These are phyloP conservation scores for Tetragonula clypearis DNA, from an alignment of 1,140 invertebrate genomes.

Conservation along the genomic window DNA sequence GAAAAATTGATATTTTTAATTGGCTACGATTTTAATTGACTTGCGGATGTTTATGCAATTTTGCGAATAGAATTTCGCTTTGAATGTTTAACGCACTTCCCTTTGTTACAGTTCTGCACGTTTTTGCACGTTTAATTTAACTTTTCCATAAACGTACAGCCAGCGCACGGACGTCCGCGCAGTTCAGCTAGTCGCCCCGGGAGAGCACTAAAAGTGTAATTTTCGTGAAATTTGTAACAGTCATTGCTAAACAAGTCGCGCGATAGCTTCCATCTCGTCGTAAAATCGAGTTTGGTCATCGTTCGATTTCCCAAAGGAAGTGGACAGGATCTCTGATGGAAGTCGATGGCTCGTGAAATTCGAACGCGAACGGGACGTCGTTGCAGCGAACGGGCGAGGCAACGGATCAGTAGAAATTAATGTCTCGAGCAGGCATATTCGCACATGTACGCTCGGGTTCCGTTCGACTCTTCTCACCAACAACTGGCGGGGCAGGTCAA, in stretches of 20 bases:
- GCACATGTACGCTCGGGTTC: neutral
- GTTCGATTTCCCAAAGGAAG: constrained; percentile 1
- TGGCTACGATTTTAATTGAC: neutral
- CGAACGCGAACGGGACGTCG: neutral
- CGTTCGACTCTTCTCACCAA: neutral
- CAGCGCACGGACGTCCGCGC: neutral
- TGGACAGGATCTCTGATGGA: neutral
- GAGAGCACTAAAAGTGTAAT: neutral
- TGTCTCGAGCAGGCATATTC: neutral
- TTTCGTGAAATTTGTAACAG: neutral
- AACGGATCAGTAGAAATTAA: constrained; percentile 21
- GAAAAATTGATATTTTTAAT: neutral
- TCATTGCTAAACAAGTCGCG: neutral
- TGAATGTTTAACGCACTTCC: neutral
- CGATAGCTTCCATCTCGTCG: neutral
- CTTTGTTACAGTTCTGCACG: neutral
- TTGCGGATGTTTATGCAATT: neutral
- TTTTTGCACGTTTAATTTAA: neutral
- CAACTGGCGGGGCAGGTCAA: neutral
- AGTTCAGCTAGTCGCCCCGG: neutral
- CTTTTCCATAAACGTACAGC: neutral
- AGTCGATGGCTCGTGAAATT: constrained; percentile 34
- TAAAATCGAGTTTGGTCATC: constrained; percentile 2
- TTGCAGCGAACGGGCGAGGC: neutral
- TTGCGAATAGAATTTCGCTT: neutral